Evolutionary conservation across 2,113 vertebrate genomes (phyloP), one percentile per base, ranked within the genome.

Genomic region (Rafetus swinhoei): DNA sequence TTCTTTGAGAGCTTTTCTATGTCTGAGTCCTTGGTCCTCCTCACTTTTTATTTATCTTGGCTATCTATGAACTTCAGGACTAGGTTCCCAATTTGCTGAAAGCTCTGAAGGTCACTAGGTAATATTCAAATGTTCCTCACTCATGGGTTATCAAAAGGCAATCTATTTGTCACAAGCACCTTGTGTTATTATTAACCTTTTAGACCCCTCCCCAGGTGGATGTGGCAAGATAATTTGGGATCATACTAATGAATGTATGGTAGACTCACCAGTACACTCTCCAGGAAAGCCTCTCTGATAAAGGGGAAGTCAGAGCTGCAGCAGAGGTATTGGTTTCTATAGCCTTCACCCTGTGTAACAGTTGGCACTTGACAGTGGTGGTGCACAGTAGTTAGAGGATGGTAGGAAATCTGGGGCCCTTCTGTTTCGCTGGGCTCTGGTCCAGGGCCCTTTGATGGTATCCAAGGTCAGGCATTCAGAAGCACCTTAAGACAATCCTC

Each of bases 301-400:
- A 59, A 59, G 22, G 57, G 57, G 57, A 59, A 59, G 21, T 5
- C 21, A 59, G 57, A 59, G 57, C 57, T 59, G 9, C 57, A 59
- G 22, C 22, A 24, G 9, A 45, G 45, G 6, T 45, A 45, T 45
- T 45, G 45, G 45, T 45, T 45, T 45, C 45, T 45, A 45, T 45
- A 45, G 45, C 6, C 45, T 45, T 45, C 45, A 45, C 45, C 45
- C 45, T 45, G 45, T 7, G 6, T 45, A 45, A 45, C 45, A 45
- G 45, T 45, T 45, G 45, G 45, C 45, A 5, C 45, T 45, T 45
- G 45, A 45, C 45, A 45, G 45, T 45, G 45, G 45, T 45, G 45
- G 45, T 1, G 0, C 19, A n/a, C 4, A 35, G 22, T 39, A 8
- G 4, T 27, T 39, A 25, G 79, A 27, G 25, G 18, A 19, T 76